A percentile compares a stretch with the other conserved stretches of the same genome.
Evolutionary conservation across 2,113 vertebrate genomes (phyloP).

Genomic region (Antennarius striatus): DNA sequence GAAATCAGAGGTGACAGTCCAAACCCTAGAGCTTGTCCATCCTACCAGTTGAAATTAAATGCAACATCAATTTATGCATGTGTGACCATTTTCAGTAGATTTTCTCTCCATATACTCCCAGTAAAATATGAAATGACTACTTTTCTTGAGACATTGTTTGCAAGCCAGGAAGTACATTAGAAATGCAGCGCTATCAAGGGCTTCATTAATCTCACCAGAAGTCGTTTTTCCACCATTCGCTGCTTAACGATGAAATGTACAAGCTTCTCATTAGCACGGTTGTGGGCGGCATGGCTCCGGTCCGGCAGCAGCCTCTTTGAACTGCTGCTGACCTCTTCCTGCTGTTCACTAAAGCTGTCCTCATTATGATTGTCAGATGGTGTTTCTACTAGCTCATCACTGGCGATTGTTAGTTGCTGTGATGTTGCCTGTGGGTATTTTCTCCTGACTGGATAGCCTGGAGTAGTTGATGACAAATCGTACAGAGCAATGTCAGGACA

Average conservation of each 20-base stretch:
- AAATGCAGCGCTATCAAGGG: neutral
- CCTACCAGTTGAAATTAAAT: too few relatives aligned
- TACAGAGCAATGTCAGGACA: neutral
- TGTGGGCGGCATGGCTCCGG: slow-evolving; percentile 85
- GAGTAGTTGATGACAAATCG: neutral
- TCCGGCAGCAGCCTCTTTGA: slow-evolving; percentile 89
- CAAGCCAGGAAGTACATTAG: neutral
- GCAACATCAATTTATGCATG: too few relatives aligned
- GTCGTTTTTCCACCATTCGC: slow-evolving; percentile 83
- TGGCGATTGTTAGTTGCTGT: slow-evolving; percentile 74
- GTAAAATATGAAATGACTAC: too few relatives aligned
- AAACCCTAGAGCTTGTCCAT: too few relatives aligned
- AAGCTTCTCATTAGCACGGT: slow-evolving; percentile 87
- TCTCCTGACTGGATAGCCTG: slow-evolving; percentile 89
- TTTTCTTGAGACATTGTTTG: neutral
- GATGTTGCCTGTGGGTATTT: slow-evolving; percentile 62
- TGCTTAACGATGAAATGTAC: slow-evolving; percentile 89
- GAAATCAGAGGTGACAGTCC: too few relatives aligned
- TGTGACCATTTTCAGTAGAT: too few relatives aligned
- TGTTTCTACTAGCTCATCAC: slow-evolving; percentile 46
- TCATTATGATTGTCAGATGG: slow-evolving; percentile 31
- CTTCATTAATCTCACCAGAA: slow-evolving; percentile 75
- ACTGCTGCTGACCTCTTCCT: slow-evolving; percentile 55
- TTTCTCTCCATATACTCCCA: too few relatives aligned
- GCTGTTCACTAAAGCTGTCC: slow-evolving; percentile 35